These are phyloP conservation scores for Pelusios castaneus DNA, from an alignment of 2,113 vertebrate species.

Conservation along the genomic window DNA sequence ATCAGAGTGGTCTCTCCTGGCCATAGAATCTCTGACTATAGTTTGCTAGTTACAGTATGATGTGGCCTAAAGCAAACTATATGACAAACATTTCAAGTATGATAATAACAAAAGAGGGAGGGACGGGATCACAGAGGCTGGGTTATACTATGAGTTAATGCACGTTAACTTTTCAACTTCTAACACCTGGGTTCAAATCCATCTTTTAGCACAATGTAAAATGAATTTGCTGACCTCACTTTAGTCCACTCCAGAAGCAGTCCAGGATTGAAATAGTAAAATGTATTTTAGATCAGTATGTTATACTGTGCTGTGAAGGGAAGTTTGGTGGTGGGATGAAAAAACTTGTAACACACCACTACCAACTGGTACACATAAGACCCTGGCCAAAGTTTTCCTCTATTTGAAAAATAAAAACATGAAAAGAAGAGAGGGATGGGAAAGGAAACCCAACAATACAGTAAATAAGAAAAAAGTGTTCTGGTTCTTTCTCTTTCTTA, in stretches of 20 bases:
- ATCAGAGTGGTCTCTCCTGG: not conserved
- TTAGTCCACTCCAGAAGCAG: not conserved
- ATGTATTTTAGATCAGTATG: rapidly evolving
- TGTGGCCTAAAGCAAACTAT: not conserved
- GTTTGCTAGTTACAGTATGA: not conserved
- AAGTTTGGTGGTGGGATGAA: not conserved
- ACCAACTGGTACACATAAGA: rapidly evolving
- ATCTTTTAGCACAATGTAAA: not conserved
- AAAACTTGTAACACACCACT: rapidly evolving
- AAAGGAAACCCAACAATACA: not conserved
- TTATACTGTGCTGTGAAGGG: not conserved
- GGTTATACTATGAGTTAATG: not conserved
- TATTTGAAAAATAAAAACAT: not conserved
- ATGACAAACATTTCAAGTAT: not conserved
- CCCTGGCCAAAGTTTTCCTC: not conserved
- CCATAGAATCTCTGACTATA: not conserved
- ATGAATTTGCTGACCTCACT: not conserved
- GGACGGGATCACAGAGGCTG: not conserved
- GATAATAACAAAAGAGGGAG: not conserved
- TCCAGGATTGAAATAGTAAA: not conserved
- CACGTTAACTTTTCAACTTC: not conserved
- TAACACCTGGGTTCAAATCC: not conserved
- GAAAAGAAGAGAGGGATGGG: not conserved
- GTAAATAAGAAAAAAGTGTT: not conserved
- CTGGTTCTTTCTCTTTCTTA: not conserved